These are phyloP conservation scores for Marisa cornuarietis DNA, from an alignment of 1,140 invertebrate species.

Conservation along the genomic window DNA sequence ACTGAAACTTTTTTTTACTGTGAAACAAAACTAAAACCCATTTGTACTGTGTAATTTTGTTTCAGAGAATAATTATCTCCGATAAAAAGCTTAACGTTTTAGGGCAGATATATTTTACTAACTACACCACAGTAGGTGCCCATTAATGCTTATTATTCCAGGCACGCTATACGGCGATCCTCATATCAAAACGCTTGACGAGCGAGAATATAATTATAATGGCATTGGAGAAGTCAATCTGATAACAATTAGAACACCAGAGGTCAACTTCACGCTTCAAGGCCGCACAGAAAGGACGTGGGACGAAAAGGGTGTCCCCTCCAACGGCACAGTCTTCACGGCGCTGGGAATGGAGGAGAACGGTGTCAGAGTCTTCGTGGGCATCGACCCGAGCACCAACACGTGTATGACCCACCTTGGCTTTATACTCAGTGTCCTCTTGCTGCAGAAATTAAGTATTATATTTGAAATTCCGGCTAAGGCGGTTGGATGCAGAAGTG, in stretches of 20 bases:
- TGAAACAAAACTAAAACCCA: too few species aligned
- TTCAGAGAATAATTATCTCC: too few species aligned
- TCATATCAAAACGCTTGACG: conserved; percentile 53
- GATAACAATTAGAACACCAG: not conserved
- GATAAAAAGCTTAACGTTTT: too few species aligned
- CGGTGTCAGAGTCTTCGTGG: conserved; percentile 18
- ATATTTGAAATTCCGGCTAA: too few species aligned
- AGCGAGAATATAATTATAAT: conserved; percentile 50
- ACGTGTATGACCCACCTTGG: not conserved
- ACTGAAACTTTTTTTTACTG: too few species aligned
- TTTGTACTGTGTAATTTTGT: too few species aligned
- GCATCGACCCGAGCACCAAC: not conserved
- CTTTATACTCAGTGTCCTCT: too few species aligned
- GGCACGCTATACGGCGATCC: conserved; percentile 48
- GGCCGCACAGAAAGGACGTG: not conserved
- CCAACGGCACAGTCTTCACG: not conserved
- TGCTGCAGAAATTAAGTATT: too few species aligned
- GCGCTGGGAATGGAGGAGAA: conserved; percentile 17
- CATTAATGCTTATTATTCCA: not conserved
- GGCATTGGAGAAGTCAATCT: conserved; percentile 48
- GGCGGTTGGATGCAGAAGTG: too few species aligned
- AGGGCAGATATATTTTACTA: too few species aligned
- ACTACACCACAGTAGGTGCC: too few species aligned
- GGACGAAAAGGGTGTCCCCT: not conserved
- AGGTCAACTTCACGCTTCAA: conserved; percentile 4